Evolutionary conservation across 2,888 invertebrate species (phyloP).

Genomic region (Belgica antarctica): DNA sequence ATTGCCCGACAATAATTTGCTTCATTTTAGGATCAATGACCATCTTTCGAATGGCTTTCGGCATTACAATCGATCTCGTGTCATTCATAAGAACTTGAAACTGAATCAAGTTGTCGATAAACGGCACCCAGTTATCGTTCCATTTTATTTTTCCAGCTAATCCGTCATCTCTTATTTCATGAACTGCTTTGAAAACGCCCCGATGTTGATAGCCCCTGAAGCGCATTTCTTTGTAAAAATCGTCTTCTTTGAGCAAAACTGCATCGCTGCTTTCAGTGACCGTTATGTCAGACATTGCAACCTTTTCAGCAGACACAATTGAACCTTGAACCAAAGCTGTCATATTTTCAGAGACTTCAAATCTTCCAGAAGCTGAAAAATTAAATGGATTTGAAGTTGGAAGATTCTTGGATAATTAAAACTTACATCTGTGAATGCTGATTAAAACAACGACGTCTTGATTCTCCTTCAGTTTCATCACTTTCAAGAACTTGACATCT

Average conservation of each 20-base stretch:
- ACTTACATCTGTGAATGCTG: slow-evolving; percentile 60
- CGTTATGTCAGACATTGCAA: slow-evolving; percentile 11
- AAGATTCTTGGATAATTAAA: too few species aligned
- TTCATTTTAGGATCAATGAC: slow-evolving; percentile 61
- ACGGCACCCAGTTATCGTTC: slow-evolving; percentile 84
- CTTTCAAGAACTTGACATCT: slow-evolving; percentile 77
- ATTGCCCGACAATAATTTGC: slow-evolving; percentile 45
- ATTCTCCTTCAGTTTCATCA: slow-evolving; percentile 73
- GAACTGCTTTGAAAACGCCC: slow-evolving; percentile 56
- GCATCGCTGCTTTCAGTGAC: slow-evolving; percentile 47
- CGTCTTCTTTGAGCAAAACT: too few species aligned
- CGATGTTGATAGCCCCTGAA: slow-evolving; percentile 61
- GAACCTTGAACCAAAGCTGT: slow-evolving; percentile 69
- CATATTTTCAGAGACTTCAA: slow-evolving; percentile 67
- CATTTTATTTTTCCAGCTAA: slow-evolving; percentile 68
- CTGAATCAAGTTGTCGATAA: slow-evolving; percentile 89
- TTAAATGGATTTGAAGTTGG: not conserved
- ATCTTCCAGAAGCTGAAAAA: slow-evolving; percentile 54
- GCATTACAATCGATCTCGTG: slow-evolving; percentile 68
- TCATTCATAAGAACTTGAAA: slow-evolving; percentile 73
- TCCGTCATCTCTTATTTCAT: slow-evolving; percentile 57
- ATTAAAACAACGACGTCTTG: slow-evolving; percentile 58
- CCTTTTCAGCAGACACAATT: slow-evolving; percentile 61
- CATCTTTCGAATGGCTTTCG: slow-evolving; percentile 70
- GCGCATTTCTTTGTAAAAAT: slow-evolving; percentile 63